phyloP scores from a whole-genome alignment of 2,888 invertebrate species.

The Meteorus cinctellus region DNA sequence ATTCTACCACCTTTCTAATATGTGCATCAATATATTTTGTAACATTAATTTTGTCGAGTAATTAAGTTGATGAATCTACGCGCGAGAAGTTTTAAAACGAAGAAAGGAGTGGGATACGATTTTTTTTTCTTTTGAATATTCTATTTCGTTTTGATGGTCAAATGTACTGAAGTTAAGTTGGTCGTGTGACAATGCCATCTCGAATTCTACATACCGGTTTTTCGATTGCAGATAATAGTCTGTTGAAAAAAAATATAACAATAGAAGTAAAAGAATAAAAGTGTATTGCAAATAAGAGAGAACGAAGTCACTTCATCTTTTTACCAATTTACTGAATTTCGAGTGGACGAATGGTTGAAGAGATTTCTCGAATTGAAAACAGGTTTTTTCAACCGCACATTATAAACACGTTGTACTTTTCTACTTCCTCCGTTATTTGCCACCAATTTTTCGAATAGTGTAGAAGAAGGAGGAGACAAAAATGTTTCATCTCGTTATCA shows the following conservation, averaged over 20 bases:
- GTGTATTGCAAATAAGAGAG: conserved; percentile 31
- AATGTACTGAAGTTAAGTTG: background rate
- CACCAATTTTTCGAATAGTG: background rate
- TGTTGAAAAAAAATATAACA: conserved; percentile 20
- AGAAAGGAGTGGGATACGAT: background rate
- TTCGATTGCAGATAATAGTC: background rate
- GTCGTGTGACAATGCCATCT: background rate
- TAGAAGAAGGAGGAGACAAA: background rate
- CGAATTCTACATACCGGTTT: background rate
- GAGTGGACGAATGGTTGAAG: conserved; percentile 15
- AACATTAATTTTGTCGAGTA: background rate
- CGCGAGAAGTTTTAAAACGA: background rate
- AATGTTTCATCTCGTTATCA: background rate
- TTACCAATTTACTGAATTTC: conserved; percentile 19
- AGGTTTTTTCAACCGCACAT: conserved; percentile 51
- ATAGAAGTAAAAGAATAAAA: conserved; percentile 32
- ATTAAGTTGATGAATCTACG: background rate
- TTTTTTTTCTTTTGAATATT: background rate
- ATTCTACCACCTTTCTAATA: conserved; percentile 4
- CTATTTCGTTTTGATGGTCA: background rate
- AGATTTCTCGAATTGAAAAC: conserved; percentile 55
- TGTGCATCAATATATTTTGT: background rate
- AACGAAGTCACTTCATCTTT: conserved; percentile 2
- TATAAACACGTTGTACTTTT: background rate
- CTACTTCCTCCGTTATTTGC: conserved; percentile 5